phyloP scores from a whole-genome alignment of 1,140 invertebrate genomes.

The Magallana angulata region DNA sequence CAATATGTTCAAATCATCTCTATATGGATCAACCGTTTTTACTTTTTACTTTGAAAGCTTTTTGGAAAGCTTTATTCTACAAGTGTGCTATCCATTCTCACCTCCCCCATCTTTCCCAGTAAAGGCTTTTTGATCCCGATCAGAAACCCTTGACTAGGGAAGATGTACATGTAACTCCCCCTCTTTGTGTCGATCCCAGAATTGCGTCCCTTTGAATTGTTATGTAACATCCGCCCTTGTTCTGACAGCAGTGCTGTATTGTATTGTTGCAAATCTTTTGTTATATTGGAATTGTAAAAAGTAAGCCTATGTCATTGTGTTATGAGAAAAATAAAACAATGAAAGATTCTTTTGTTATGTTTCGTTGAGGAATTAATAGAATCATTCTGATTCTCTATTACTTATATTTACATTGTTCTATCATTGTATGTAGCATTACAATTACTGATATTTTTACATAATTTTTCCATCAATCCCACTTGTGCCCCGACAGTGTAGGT shows the following conservation, averaged over 20 bases:
- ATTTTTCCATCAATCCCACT: too few relatives aligned
- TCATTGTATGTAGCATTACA: too few relatives aligned
- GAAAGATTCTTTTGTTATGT: not conserved
- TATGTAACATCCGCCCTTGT: conserved; percentile 9
- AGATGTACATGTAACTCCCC: not conserved
- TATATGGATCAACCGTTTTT: too few relatives aligned
- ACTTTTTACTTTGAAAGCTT: too few relatives aligned
- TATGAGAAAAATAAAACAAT: conserved; percentile 9
- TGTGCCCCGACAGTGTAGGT: too few relatives aligned
- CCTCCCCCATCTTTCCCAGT: too few relatives aligned
- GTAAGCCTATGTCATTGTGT: conserved; percentile 18
- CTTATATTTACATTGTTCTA: not conserved
- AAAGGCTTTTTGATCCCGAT: too few relatives aligned
- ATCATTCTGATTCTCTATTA: not conserved
- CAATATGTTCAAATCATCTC: too few relatives aligned
- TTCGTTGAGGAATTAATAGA: not conserved
- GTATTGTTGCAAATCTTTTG: conserved; percentile 13
- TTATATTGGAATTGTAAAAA: not conserved
- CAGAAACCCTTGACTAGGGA: too few relatives aligned
- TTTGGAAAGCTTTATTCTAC: too few relatives aligned
- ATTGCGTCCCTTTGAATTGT: conserved; percentile 30
- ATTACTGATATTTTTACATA: too few relatives aligned
- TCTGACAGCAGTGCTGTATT: not conserved
- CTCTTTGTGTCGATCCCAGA: not conserved
- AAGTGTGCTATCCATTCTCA: too few relatives aligned